These are phyloP conservation scores for Heliornis fulica DNA, from an alignment of 2,113 vertebrate genomes.

Conservation along the genomic window DNA sequence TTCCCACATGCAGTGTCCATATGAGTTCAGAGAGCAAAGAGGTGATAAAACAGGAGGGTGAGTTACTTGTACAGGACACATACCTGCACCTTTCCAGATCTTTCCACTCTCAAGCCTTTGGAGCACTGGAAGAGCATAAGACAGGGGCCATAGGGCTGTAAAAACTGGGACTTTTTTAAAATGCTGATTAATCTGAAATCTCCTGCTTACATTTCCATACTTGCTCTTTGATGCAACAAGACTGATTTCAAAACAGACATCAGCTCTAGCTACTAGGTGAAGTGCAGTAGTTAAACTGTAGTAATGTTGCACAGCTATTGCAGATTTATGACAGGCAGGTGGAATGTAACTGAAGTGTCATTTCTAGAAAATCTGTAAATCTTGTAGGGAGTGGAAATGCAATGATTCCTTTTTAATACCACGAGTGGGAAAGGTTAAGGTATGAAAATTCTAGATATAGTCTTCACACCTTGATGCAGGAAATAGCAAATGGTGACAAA, in stretches of 20 bases:
- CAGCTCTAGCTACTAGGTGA: background rate
- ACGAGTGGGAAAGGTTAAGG: background rate
- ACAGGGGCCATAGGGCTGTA: background rate
- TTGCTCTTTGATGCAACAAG: background rate
- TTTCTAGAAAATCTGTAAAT: background rate
- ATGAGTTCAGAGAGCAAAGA: background rate
- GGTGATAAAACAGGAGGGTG: background rate
- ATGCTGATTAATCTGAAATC: background rate
- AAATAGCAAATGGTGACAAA: background rate
- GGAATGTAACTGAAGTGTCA: background rate
- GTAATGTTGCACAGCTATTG: background rate
- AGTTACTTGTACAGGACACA: background rate
- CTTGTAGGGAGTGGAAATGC: background rate
- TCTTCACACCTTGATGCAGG: background rate
- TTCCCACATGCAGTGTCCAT: accelerated
- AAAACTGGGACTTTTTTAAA: background rate
- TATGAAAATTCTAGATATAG: background rate
- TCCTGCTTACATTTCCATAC: background rate
- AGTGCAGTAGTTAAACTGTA: background rate
- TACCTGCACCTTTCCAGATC: background rate
- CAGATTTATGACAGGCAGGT: background rate
- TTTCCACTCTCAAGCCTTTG: background rate
- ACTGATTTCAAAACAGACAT: background rate
- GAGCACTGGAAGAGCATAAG: background rate
- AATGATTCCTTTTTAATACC: background rate